phyloP scores from a whole-genome alignment of 2,797 vertebrate species.

The Cottoperca gobio region DNA sequence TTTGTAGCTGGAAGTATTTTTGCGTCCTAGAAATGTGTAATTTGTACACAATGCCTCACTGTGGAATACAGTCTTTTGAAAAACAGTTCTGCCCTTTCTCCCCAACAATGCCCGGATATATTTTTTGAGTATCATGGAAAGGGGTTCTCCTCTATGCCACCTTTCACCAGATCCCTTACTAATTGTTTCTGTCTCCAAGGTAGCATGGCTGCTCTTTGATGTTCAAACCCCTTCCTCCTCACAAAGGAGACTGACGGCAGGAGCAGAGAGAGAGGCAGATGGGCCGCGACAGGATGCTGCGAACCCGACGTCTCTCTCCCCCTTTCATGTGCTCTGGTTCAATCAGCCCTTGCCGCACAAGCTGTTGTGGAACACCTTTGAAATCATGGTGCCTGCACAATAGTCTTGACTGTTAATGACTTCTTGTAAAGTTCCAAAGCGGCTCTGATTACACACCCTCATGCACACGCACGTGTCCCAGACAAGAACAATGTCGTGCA shows the following conservation, averaged over 20 bases:
- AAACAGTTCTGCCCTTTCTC: slow-evolving; percentile 26
- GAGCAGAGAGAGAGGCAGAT: slow-evolving; percentile 87
- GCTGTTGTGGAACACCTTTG: slow-evolving; percentile 90
- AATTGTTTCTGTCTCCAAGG: slow-evolving; percentile 88
- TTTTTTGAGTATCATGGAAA: slow-evolving; percentile 52
- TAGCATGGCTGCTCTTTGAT: slow-evolving; percentile 85
- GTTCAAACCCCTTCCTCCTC: slow-evolving; percentile 85
- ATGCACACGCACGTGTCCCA: slow-evolving; percentile 53
- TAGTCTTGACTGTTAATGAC: slow-evolving; percentile 90
- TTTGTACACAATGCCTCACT: slow-evolving; percentile 3
- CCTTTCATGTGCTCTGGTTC: slow-evolving; percentile 89
- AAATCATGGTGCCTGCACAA: slow-evolving; percentile 87
- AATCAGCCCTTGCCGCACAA: slow-evolving; percentile 87
- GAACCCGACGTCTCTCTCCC: slow-evolving; percentile 88
- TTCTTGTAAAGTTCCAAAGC: slow-evolving; percentile 89
- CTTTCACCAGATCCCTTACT: slow-evolving; percentile 84
- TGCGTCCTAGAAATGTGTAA: slow-evolving; percentile 10
- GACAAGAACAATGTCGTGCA: slow-evolving; percentile 45
- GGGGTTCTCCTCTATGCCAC: slow-evolving; percentile 68
- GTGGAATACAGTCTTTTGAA: slow-evolving; percentile 24
- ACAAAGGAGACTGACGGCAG: slow-evolving; percentile 84
- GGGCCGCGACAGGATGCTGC: slow-evolving; percentile 86
- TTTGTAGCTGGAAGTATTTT: neutral
- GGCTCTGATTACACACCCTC: slow-evolving; percentile 83
- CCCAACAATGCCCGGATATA: slow-evolving; percentile 32